phyloP scores from a whole-genome alignment of 2,113 vertebrate species.

The Oncorhynchus masou region DNA sequence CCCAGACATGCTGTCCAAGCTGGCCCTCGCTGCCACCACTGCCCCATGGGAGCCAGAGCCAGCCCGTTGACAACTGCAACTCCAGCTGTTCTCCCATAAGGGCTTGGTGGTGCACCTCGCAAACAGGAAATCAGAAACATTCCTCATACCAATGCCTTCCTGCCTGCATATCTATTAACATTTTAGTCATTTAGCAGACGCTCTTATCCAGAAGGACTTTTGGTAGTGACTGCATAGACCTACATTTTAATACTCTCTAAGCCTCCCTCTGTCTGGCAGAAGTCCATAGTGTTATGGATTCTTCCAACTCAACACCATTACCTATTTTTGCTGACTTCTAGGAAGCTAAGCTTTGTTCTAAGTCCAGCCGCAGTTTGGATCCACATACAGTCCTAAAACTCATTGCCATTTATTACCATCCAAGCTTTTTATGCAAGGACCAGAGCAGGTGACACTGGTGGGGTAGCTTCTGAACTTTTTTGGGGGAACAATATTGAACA shows the following conservation, averaged over 20 bases:
- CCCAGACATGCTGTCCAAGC: constrained; percentile 44
- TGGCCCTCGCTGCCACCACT: constrained; percentile 3
- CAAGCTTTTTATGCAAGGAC: neutral
- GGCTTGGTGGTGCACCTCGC: neutral
- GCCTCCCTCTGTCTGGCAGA: neutral
- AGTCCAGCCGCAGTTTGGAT: constrained; percentile 42
- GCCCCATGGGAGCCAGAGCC: constrained; percentile 31
- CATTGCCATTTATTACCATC: constrained; percentile 4
- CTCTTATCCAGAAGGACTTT: neutral
- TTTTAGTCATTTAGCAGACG: too few species aligned
- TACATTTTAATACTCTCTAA: constrained; percentile 12
- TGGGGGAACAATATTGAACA: constrained; percentile 45
- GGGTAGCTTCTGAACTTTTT: constrained; percentile 3
- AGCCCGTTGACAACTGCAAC: constrained; percentile 34
- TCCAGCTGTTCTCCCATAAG: constrained; percentile 60
- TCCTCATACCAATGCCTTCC: neutral
- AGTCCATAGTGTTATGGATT: neutral
- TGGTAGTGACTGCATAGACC: neutral
- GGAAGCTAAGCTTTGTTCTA: constrained; percentile 34
- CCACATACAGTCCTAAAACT: constrained; percentile 33
- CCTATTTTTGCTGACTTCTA: constrained; percentile 3
- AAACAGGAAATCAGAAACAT: neutral
- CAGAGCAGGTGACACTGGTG: constrained; percentile 40
- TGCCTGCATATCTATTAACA: neutral
- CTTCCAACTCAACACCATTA: neutral